Percentiles rank a stretch among this genome's conserved stretches.
These are phyloP conservation scores for Nineta flava DNA, from an alignment of 2,888 invertebrate genomes.

Conservation along the genomic window DNA sequence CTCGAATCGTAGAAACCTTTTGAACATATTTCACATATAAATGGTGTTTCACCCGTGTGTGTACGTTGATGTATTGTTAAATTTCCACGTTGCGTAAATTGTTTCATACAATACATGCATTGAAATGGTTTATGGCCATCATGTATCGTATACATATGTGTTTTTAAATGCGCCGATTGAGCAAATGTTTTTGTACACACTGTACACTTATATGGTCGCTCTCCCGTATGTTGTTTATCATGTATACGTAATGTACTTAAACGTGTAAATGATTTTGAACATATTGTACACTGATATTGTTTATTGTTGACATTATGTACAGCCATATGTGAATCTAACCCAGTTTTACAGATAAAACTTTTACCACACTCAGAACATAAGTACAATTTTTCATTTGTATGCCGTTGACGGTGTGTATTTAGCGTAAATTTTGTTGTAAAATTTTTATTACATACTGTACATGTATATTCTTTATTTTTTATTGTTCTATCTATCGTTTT, in stretches of 20 bases:
- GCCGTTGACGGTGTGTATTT: neutral
- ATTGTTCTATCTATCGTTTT: neutral
- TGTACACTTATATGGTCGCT: neutral
- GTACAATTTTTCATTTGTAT: neutral
- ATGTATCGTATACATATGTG: neutral
- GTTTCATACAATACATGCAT: neutral
- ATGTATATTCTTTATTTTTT: neutral
- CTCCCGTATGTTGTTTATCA: neutral
- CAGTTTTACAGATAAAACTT: constrained; percentile 4
- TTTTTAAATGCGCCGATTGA: constrained; percentile 1
- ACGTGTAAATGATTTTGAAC: neutral
- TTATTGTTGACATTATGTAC: neutral
- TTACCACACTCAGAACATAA: constrained; percentile 4
- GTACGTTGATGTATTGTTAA: neutral
- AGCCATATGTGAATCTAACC: neutral
- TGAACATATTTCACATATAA: neutral
- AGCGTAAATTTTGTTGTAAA: neutral
- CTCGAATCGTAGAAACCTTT: constrained; percentile 5
- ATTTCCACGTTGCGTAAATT: constrained; percentile 1
- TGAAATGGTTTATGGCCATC: constrained; percentile 1
- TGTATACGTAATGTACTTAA: neutral
- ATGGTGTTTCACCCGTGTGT: constrained; percentile 2
- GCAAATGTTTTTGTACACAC: constrained; percentile 1
- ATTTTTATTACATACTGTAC: neutral
- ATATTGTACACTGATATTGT: neutral